Base-by-base conservation (phyloP, 2,888 invertebrate genomes). In the Perizoma affinitatum region DNA sequence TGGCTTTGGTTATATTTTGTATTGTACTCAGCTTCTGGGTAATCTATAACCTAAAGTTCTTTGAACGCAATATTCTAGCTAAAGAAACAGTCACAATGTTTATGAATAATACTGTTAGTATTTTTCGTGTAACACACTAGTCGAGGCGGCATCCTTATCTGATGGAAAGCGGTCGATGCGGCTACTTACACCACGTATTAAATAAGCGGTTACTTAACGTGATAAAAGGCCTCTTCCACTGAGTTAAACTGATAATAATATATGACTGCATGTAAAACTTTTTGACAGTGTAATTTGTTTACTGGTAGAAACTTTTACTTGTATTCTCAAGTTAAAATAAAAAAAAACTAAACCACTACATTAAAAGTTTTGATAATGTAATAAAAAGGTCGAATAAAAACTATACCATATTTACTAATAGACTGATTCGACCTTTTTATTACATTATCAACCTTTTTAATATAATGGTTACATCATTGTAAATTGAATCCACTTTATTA, bases 401-500 rank as follows among this genome's bases (percentile, higher is more conserved):
- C n/a, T n/a, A n/a, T n/a, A n/a, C n/a, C 22, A 22, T 42, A 10
- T 42, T 42, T 10, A 42, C 42, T 10, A 33, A 34, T n/a, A 5
- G 5, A n/a, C 43, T 36, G 22, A 22, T 22, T 22, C 22, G 22
- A 38, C 43, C 48, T 51, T 46, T 44, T 48, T 58, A 43, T 53
- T 57, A 42, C 48, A 52, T 47, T 58, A 35, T 49, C 53, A 53
- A 47, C 38, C 44, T 47, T 48, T 43, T 42, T 34, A 58, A 38
- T 47, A 48, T 53, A 58, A 40, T 47, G 11, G 34, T 58, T 58
- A 58, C 53, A 53, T 54, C 44, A 54, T 58, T 43, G 10, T 58
- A 42, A 52, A 41, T 58, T 58, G 40, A 52, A 41, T 58, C 47
- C 48, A 48, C 48, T 58, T 49, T 44, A 53, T 58, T 59, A 54